A percentile compares a stretch with the other conserved stretches of the same genome.
These are phyloP conservation scores for Brotula barbata DNA, from an alignment of 2,797 vertebrate genomes.

Conservation along the genomic window DNA sequence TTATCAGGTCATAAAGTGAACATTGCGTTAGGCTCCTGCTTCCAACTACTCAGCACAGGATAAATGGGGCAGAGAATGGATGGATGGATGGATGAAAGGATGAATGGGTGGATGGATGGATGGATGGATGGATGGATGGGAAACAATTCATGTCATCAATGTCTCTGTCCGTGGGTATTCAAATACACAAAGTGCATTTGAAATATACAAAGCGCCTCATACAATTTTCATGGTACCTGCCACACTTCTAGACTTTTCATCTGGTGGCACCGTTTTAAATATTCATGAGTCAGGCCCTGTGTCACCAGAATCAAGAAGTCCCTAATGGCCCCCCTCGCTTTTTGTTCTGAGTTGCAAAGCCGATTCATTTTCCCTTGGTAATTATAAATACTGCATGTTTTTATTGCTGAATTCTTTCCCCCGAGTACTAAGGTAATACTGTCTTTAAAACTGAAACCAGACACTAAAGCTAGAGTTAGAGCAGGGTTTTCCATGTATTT, in stretches of 20 bases:
- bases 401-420: slow-evolving; percentile 31
- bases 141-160: neutral
- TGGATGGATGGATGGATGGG: neutral
- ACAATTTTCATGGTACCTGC: slow-evolving; percentile 55
- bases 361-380: slow-evolving; percentile 43
- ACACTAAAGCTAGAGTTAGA: neutral
- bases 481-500: too few species aligned
- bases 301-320: slow-evolving; percentile 49
- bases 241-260: slow-evolving; percentile 61
- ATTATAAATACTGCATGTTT: slow-evolving; percentile 44
- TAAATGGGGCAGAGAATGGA: neutral
- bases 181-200: neutral
- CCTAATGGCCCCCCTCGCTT: slow-evolving; percentile 32
- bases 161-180: neutral
- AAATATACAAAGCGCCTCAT: slow-evolving; percentile 20
- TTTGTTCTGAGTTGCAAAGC: slow-evolving; percentile 39
- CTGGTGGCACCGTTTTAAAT: slow-evolving; percentile 52
- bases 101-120: neutral
- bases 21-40: too few species aligned
- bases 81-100: too few species aligned
- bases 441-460: slow-evolving; percentile 18
- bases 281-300: slow-evolving; percentile 58
- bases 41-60: too few species aligned
- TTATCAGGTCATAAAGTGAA: too few species aligned
- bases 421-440: neutral